phyloP scores from a whole-genome alignment of 2,888 invertebrate genomes.

The Notodonta ziczac region DNA sequence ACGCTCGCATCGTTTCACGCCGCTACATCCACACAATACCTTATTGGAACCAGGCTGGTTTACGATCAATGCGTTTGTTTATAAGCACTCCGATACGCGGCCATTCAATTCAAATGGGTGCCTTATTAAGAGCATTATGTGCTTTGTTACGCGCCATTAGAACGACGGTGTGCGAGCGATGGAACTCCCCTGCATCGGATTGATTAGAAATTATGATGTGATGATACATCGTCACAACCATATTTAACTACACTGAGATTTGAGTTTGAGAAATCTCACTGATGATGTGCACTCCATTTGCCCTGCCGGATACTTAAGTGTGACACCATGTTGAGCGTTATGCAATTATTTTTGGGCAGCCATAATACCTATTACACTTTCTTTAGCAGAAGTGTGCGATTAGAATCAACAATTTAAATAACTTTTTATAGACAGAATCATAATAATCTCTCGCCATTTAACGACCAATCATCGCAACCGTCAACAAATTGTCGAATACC shows the following conservation, averaged over 20 bases:
- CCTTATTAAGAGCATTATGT: slow-evolving; percentile 35
- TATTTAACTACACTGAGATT: too few relatives aligned
- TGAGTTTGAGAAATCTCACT: too few relatives aligned
- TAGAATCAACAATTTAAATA: neutral
- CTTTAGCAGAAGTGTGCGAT: too few relatives aligned
- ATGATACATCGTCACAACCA: too few relatives aligned
- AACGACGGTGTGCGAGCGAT: slow-evolving; percentile 15
- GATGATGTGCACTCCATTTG: too few relatives aligned
- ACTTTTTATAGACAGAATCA: neutral
- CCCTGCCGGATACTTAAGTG: too few relatives aligned
- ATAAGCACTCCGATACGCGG: slow-evolving; percentile 41
- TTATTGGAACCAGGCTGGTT: slow-evolving; percentile 40
- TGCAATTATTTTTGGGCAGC: too few relatives aligned
- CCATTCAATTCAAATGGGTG: slow-evolving; percentile 43
- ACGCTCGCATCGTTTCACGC: neutral
- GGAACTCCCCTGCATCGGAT: neutral
- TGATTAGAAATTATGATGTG: neutral
- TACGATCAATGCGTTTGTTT: slow-evolving; percentile 48
- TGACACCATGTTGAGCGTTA: too few relatives aligned
- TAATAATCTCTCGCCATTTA: neutral
- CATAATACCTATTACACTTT: too few relatives aligned
- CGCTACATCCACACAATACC: slow-evolving; percentile 15
- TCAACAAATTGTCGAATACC: neutral
- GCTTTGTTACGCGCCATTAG: slow-evolving; percentile 37
- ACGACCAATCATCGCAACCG: neutral